Base-by-base conservation (phyloP, 53 echinoderm and acorn worm species). In the Astropecten irregularis region DNA sequence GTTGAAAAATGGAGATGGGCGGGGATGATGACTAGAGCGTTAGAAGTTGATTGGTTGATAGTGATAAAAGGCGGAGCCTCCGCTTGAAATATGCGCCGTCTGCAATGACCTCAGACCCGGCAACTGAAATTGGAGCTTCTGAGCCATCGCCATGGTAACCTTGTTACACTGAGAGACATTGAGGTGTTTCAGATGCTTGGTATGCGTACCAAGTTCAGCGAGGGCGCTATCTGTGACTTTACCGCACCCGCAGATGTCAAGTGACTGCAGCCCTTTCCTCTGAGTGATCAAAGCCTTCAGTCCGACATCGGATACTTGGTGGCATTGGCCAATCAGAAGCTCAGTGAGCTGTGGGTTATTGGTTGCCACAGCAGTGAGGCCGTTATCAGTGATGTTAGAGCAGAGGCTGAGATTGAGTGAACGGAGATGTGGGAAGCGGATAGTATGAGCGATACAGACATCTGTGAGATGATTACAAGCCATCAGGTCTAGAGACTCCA, bases 391-490 rank as follows among this genome's bases (percentile, higher is more conserved):
- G 62, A 99, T 64, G 71, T 95, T 95, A 2, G 90, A 73, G 59
- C 99, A 99, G 59, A 99, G 88, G 52, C 92, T 85, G 30, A 99
- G 86, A 20, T 88, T 86, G 53, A 99, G 81, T 19, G 73, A 73
- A n/a, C 72, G 90, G 2, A 99, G 86, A 20, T 77, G 63, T 2
- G 88, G 89, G 86, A 99, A 94, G 27, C 66, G 32, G 15, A 94
- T 71, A 23, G 85, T 82, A 25, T 69, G 68, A 37, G 73, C 51
- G 51, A 97, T 89, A 54, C 97, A 86, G 30, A 92, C 57, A 64
- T 97, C 97, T 0, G 97, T 97, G 20, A 97, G 67, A 51, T 91
- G 94, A 53, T 82, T 62, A 49, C 97, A 97, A 27, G 92, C 87
- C 65, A 81, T 92, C 26, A 97, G 82, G 49, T 94, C 82, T 1